A percentile compares a stretch with the other conserved stretches of the same genome.
Conservation (phyloP, 2,797 vertebrate genomes). For the Pantherophis alleghaniensis region DNA sequence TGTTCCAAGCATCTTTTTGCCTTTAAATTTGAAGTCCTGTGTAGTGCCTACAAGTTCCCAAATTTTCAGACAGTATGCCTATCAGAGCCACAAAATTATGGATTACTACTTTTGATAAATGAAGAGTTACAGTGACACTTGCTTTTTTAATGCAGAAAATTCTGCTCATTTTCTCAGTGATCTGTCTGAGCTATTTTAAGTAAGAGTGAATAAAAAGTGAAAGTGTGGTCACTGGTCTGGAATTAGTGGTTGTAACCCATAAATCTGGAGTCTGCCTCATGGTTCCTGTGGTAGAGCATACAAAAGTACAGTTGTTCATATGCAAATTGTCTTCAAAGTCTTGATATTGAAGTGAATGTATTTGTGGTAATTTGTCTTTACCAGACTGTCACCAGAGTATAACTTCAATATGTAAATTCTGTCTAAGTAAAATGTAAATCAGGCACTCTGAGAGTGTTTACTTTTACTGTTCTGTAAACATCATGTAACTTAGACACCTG, state of each 20-base stretch:
- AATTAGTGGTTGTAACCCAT: neutral
- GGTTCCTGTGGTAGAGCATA: neutral
- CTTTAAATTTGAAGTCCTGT: neutral
- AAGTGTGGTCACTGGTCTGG: neutral
- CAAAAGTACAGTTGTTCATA: neutral
- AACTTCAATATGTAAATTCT: neutral
- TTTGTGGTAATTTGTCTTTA: neutral
- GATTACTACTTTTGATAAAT: neutral
- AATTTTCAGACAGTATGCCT: neutral
- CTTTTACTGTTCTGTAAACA: constrained; percentile 9
- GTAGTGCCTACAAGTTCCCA: neutral
- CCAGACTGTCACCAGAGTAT: neutral
- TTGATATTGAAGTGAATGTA: neutral
- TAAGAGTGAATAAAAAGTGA: neutral
- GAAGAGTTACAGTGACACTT: neutral
- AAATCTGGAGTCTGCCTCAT: neutral
- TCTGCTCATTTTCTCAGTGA: neutral
- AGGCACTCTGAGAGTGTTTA: neutral
- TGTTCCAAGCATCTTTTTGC: neutral
- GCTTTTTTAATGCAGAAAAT: neutral
- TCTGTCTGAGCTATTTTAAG: neutral
- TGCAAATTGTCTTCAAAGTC: neutral
- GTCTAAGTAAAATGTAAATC: neutral
- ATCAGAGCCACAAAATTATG: neutral
- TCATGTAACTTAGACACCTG: neutral